phyloP scores from a whole-genome alignment of 2,888 invertebrate genomes.

The Pandemis cinnamomeana region DNA sequence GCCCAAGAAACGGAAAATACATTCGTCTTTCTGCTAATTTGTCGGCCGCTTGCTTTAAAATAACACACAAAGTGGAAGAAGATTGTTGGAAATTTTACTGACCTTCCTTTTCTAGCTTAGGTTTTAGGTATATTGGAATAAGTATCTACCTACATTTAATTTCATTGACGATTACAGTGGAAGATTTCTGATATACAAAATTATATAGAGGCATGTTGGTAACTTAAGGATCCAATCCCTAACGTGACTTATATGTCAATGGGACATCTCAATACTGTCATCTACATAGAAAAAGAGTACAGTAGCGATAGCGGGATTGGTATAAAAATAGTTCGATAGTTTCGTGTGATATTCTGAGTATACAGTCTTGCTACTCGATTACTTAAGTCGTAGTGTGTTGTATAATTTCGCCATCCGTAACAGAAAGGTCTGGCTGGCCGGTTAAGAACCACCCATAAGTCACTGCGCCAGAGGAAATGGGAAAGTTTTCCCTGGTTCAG shows the following conservation, averaged over 20 bases:
- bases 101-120: neutral
- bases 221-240: too few species aligned
- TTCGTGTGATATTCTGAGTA: neutral
- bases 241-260: too few species aligned
- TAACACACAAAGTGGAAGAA: neutral
- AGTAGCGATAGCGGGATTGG: too few species aligned
- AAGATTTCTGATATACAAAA: neutral
- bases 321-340: neutral
- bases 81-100: too few species aligned
- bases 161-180: too few species aligned
- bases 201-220: neutral
- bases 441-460: neutral
- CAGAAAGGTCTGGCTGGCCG: neutral
- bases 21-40: neutral
- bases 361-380: neutral
- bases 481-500: neutral
- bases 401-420: slow-evolving; percentile 9
- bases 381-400: slow-evolving; percentile 4
- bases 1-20: neutral
- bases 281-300: too few species aligned
- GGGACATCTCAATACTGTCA: too few species aligned
- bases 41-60: neutral
- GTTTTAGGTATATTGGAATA: neutral
- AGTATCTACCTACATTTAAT: too few species aligned
- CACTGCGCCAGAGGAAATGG: neutral